Evolutionary conservation across 2,888 invertebrate species (phyloP), one percentile per base, ranked within the genome.

Genomic region (Luperina nickerlii): DNA sequence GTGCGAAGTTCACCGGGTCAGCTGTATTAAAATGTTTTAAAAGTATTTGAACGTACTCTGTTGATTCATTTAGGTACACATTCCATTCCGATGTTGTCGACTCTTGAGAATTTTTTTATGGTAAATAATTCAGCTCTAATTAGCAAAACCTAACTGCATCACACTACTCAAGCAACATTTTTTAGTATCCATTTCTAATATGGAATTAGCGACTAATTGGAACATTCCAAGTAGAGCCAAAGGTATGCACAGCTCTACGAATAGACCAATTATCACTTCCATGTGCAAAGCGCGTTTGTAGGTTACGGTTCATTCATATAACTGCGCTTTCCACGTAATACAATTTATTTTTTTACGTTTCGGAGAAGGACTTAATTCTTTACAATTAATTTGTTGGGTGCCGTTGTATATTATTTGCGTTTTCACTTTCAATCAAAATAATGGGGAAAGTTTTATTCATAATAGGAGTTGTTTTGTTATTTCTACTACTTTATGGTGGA

Each of bases 141-240:
- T 70, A 68, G 51, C 32, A 60, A 67, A 63, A 75, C n/a, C 65
- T 77, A 83, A 81, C 38, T 13, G 74, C 72, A 20, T 78, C 77
- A 84, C 85, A 87, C 76, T 76, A 66, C 45, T 54, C 15, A 20
- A 9, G 68, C 66, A 48, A 69, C 20, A 32, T 76, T 86, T 77
- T 86, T 84, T 83, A 51, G 60, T 62, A 54, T 69, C 66, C 27
- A n/a, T 15, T 78, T 71, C 76, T 67, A 48, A 54, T 75, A 82
- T 62, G 73, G 87, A n/a, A 73, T 76, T 74, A 66, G 65, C 72
- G 68, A 57, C 82, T 86, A 87, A 86, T 86, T 86, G 87, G 78
- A 81, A 81, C 27, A 77, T 84, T 79, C 84, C 70, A 60, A 75
- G 72, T 73, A 67, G 65, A 76, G 71, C 18, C 27, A n/a, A 75